Evolutionary conservation across 64 coral and sea anemone species (phyloP).

Genomic region (Porites australiensis): DNA sequence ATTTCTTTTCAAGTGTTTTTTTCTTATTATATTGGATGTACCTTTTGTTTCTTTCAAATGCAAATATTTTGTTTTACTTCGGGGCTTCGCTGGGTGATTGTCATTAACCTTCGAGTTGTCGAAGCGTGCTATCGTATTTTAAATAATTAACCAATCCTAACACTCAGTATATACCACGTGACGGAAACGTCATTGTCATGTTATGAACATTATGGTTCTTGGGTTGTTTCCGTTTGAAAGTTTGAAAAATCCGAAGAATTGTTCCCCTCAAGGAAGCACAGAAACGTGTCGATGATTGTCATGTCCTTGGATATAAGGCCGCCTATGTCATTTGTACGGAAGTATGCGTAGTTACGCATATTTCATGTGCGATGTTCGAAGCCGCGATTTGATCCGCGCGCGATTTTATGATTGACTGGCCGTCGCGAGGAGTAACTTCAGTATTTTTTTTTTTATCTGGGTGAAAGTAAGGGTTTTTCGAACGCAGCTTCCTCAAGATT

Average conservation of each 20-base stretch:
- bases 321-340: neutral
- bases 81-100: constrained; percentile 3
- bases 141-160: constrained; percentile 43
- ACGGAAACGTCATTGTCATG: neutral
- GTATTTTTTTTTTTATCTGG: neutral
- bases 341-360: neutral
- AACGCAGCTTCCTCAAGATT: neutral
- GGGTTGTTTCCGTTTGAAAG: constrained; percentile 24
- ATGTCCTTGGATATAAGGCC: neutral
- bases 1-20: neutral
- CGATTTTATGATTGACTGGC: neutral
- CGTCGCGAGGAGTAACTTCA: neutral
- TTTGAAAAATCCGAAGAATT: constrained; percentile 30
- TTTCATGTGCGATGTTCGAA: neutral
- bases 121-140: neutral
- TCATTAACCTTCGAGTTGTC: neutral
- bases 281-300: neutral
- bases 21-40: constrained; percentile 27
- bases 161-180: constrained; percentile 21
- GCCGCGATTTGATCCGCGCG: neutral
- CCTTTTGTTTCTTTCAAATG: constrained; percentile 20
- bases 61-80: constrained; percentile 25
- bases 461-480: neutral
- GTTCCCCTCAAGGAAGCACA: neutral
- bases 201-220: neutral